phyloP scores from a whole-genome alignment of 2,113 vertebrate genomes.

The Thymallus thymallus region DNA sequence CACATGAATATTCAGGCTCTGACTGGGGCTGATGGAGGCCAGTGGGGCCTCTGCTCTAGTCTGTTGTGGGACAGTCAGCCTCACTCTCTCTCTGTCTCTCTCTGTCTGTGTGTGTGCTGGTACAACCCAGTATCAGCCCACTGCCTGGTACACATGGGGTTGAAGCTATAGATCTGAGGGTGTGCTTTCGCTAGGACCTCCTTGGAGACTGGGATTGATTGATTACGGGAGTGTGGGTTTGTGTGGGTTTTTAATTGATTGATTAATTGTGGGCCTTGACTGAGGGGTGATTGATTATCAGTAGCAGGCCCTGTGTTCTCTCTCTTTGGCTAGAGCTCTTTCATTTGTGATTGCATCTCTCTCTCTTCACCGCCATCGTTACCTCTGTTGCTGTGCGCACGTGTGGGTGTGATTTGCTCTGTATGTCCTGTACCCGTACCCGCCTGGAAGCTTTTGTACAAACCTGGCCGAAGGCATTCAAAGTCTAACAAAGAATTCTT shows the following conservation, averaged over 20 bases:
- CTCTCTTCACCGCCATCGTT: constrained; percentile 23
- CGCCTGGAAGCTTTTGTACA: constrained; percentile 39
- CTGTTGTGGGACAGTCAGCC: constrained; percentile 43
- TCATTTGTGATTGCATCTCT: constrained; percentile 37
- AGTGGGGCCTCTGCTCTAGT: constrained; percentile 52
- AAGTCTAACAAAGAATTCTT: constrained; percentile 45
- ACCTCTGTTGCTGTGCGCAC: constrained; percentile 33
- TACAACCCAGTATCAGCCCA: neutral
- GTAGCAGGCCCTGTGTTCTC: constrained; percentile 25
- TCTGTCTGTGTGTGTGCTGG: too few species aligned
- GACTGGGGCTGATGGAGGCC: constrained; percentile 58
- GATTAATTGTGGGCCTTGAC: constrained; percentile 60
- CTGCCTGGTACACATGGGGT: constrained; percentile 12
- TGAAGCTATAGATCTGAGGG: constrained; percentile 47
- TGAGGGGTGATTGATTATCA: constrained; percentile 65
- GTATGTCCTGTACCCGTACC: constrained; percentile 47
- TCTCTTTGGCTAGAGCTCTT: constrained; percentile 18
- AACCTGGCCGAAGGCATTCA: constrained; percentile 42
- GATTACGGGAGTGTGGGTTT: constrained; percentile 61
- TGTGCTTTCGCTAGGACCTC: constrained; percentile 49
- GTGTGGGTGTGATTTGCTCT: constrained; percentile 3
- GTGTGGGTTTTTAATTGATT: constrained; percentile 72
- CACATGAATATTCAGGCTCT: constrained; percentile 75
- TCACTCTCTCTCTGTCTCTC: neutral
- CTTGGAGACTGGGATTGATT: constrained; percentile 57